Base-by-base conservation (phyloP, 2,888 invertebrate genomes). In the Drosophila yooni region DNA sequence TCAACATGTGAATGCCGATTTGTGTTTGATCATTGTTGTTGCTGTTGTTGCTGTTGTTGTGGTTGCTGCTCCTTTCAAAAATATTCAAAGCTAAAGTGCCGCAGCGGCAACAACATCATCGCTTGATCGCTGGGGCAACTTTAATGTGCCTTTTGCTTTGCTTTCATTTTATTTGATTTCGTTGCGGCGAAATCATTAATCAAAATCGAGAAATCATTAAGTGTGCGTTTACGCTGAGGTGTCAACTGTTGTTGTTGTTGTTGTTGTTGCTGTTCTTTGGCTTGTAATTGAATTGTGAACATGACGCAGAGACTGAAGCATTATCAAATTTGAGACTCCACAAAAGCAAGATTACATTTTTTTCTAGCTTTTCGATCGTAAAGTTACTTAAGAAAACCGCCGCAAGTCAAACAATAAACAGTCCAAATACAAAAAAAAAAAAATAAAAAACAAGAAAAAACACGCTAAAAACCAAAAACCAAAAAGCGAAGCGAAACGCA, bases 231-330 rank as follows among this genome's bases (percentile, higher is more conserved):
- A 76, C 67, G 72, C 40, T 54, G 56, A 84, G 90, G 88, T 89
- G 84, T 89, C 86, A 85, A 82, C 70, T 68, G 43, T 68, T 8
- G 58, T 46, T 38, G 53, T 27, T 60, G 68, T 25, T 48, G 75
- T 50, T 67, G 73, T 54, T 76, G 76, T 68, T 0, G 80, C 70
- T 83, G 81, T 81, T 89, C 81, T 74, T 73, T 61, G 52, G 48
- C 72, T 87, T 84, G 90, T 84, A 89, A 84, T 84, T 84, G 88
- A 84, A 84, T 89, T 84, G 88, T 85, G 84, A 89, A 89, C 86
- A 88, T 53, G 74, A 27, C 50, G n/a, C 21, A 62, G 58, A 69
- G 51, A 67, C 54, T 54, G 34, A 46, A 40, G 59, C 65, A 66
- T 65, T 67, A 66, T 63, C 62, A 74, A 70, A 21, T 33, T 53